Conservation (phyloP, 2,113 vertebrate genomes). For the Microcebus murinus region DNA sequence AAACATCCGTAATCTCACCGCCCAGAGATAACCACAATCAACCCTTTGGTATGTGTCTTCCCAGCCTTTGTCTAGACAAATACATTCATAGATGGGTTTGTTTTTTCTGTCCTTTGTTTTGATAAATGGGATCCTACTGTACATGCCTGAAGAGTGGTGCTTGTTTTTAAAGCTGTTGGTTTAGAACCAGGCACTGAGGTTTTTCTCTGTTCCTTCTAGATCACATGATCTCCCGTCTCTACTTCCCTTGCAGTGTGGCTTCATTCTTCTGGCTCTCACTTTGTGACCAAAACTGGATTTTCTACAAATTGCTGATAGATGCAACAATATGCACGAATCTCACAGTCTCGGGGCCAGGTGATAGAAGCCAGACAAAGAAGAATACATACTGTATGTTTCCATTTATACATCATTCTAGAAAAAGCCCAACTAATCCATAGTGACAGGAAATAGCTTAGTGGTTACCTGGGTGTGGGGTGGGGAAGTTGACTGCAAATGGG, state of each 20-base stretch:
- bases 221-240: neutral
- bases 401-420: neutral
- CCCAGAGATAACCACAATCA: conserved; percentile 54
- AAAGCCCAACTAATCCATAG: neutral
- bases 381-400: neutral
- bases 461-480: neutral
- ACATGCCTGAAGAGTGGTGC: neutral
- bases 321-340: neutral
- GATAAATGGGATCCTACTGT: neutral
- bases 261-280: neutral
- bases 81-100: neutral
- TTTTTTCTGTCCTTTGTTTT: conserved; percentile 49
- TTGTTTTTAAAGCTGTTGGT: conserved; percentile 27
- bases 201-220: neutral
- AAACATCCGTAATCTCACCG: neutral
- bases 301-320: neutral
- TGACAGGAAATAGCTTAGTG: neutral
- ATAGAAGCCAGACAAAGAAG: neutral
- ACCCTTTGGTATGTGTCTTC: conserved; percentile 27
- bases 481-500: neutral
- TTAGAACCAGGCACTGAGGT: neutral
- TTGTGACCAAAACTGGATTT: neutral
- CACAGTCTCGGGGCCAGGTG: neutral
- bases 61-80: conserved; percentile 48
- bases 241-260: neutral